Evolutionary conservation across 2,797 vertebrate genomes (phyloP), one percentile per base, ranked within the genome.

Genomic region (Phaenicophaeus curvirostris): DNA sequence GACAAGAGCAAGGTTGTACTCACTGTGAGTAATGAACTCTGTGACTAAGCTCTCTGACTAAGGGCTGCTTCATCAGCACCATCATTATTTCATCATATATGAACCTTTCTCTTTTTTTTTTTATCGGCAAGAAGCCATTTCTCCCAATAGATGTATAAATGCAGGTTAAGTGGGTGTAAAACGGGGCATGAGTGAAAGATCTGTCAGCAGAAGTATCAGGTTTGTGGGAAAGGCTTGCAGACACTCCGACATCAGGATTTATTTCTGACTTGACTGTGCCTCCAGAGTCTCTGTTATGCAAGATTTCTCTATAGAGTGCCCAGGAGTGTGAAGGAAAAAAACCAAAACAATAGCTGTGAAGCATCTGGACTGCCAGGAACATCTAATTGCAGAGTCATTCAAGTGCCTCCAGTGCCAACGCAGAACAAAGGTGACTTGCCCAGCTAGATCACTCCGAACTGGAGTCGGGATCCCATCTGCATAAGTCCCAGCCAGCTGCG

Each of bases 41-140:
- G 5, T 53, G 76, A 89, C 81, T 61, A 86, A 58, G 75, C 67
- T 48, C 59, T 90, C 86, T 97, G 96, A 96, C 95, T 96, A 88
- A 96, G 68, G 55, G 57, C 61, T 94, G 86, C 84, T 76, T 94
- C 92, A 61, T 33, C 69, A 57, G 28, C 10, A 83, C 24, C 5
- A 5, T 61, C 84, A 50, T 51, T 82, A 91, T 74, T 94, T 69
- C 89, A 77, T 85, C 84, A 78, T 5, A 21, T 5, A 4, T 27
- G 31, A 65, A 33, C 6, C 8, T 25, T 53, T 15, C 30, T 53
- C 25, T 14, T 35, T 37, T 62, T n/a, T n/a, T n/a, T 39, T 46
- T 61, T 48, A 53, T 8, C 14, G 41, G 17, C 73, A 66, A 81
- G 75, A 82, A 90, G 54, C 30, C 23, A 9, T 85, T 91, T 86